These are phyloP conservation scores for Cossypha dichroa DNA, from an alignment of 2,797 vertebrate species.

Conservation along the genomic window DNA sequence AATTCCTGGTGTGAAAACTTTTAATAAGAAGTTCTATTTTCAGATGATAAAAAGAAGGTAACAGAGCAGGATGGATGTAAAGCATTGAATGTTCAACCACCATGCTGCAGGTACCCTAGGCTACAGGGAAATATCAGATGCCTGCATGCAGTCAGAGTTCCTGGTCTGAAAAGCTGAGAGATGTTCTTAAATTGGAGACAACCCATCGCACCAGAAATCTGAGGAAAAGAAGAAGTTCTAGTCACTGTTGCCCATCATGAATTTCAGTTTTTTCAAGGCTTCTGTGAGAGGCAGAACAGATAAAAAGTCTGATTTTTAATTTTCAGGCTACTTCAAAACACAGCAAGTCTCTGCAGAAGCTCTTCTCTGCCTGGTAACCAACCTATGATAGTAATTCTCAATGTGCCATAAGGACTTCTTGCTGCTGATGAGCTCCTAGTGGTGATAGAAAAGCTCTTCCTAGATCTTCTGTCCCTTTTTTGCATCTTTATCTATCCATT, in stretches of 20 bases:
- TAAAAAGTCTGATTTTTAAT: not conserved
- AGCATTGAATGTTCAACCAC: not conserved
- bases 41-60: not conserved
- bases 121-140: not conserved
- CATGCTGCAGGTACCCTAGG: not conserved
- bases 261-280: not conserved
- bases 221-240: not conserved
- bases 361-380: not conserved
- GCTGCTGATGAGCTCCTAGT: not conserved
- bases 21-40: not conserved
- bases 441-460: not conserved
- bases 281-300: not conserved
- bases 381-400: not conserved
- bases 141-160: not conserved
- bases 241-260: not conserved
- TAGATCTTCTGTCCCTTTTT: not conserved
- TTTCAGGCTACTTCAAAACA: not conserved
- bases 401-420: not conserved
- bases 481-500: not conserved
- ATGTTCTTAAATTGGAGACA: not conserved
- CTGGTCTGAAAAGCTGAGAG: not conserved
- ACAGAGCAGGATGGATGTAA: not conserved
- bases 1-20: conserved; percentile 8
- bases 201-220: not conserved
- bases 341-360: not conserved